These are phyloP conservation scores for Papilio dardanus DNA, from an alignment of 1,140 invertebrate species.

Conservation along the genomic window DNA sequence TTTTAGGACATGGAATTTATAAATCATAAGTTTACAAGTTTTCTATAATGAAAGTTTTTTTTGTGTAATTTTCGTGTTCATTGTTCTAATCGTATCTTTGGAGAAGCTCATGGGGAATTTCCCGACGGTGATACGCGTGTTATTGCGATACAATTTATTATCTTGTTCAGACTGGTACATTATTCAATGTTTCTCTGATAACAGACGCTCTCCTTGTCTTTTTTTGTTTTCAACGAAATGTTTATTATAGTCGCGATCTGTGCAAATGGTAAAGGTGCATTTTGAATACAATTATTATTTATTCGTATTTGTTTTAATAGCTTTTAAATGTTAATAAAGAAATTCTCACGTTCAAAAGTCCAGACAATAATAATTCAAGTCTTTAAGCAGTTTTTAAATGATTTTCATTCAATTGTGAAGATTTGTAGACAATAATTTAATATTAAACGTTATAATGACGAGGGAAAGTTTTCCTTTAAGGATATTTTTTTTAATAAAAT, in stretches of 20 bases:
- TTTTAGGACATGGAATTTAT: not conserved
- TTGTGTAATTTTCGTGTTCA: conserved; percentile 5
- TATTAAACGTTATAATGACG: not conserved
- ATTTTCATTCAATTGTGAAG: not conserved
- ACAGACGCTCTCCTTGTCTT: not conserved
- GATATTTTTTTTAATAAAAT: conserved; percentile 13
- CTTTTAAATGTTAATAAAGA: not conserved
- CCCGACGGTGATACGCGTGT: not conserved
- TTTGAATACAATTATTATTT: not conserved
- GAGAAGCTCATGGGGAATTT: conserved; percentile 15
- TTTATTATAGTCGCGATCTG: conserved; percentile 13
- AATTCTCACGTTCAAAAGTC: no score
- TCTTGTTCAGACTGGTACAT: conserved; percentile 14
- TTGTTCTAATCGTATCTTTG: conserved; percentile 9
- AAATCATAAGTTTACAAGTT: not conserved
- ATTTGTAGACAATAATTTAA: not conserved
- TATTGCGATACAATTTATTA: conserved; percentile 17
- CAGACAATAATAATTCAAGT: no score
- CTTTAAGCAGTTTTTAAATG: no score
- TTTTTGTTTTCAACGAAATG: conserved; percentile 5
- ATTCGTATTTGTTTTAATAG: not conserved
- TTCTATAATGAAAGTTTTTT: not conserved
- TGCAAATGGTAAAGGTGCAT: conserved; percentile 23
- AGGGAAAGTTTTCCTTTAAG: not conserved
- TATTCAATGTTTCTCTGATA: conserved; percentile 26